These are phyloP conservation scores for Clepsis dumicolana DNA, from an alignment of 2,888 invertebrate genomes.

Conservation along the genomic window DNA sequence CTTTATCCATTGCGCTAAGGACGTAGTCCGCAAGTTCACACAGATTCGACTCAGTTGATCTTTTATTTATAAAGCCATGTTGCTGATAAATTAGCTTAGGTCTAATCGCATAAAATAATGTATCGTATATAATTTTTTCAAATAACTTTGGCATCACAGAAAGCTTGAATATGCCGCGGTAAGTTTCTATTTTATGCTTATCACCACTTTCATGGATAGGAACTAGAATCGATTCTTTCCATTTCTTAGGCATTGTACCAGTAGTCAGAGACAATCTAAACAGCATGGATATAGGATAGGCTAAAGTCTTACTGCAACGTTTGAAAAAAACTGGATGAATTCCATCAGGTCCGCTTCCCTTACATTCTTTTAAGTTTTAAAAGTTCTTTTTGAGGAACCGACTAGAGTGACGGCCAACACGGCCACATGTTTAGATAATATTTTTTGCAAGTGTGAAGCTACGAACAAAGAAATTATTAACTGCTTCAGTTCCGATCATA, in stretches of 20 bases:
- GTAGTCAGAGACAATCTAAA: conserved; percentile 24
- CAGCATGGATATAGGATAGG: conserved; percentile 16
- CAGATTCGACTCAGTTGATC: conserved; percentile 29
- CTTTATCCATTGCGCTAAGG: conserved; percentile 39
- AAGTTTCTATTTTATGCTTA: conserved; percentile 32
- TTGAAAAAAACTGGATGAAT: conserved; percentile 12
- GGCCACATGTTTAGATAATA: too few species aligned
- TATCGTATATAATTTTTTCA: conserved; percentile 35
- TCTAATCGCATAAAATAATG: conserved; percentile 16
- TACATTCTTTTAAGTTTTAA: too few species aligned
- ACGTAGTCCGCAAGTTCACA: conserved; percentile 38
- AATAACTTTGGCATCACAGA: conserved; percentile 36
- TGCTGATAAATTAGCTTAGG: conserved; percentile 14
- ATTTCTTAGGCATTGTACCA: conserved; percentile 20
- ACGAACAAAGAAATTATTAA: too few species aligned
- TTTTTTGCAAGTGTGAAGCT: too few species aligned
- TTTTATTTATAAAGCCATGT: conserved; percentile 42
- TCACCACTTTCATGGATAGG: conserved; percentile 33
- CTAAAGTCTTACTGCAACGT: conserved; percentile 10
- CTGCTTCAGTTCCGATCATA: too few species aligned
- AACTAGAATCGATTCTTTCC: conserved; percentile 35
- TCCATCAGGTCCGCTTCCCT: not conserved
- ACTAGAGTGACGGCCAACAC: too few species aligned
- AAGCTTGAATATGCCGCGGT: conserved; percentile 38
- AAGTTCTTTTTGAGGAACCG: too few species aligned